Conservation (phyloP, 2,113 vertebrate species). For the Neopipo cinnamomea region DNA sequence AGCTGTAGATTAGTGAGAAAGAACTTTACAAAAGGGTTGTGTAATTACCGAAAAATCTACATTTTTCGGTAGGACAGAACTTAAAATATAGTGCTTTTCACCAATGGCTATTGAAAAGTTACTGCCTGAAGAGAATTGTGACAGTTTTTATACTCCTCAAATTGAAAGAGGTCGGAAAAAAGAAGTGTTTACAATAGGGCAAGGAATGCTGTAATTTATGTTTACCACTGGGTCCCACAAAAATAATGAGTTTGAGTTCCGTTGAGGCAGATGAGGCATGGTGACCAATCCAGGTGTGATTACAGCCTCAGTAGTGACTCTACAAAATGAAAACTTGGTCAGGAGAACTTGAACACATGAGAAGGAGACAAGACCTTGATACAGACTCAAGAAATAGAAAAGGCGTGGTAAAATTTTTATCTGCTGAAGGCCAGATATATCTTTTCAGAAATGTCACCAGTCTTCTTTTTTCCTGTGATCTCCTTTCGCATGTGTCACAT, state of each 20-base stretch:
- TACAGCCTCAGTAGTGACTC: not conserved
- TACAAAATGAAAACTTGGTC: not conserved
- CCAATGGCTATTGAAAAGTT: slow-evolving; percentile 58
- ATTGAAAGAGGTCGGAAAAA: slow-evolving; percentile 27
- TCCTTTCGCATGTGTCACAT: not conserved
- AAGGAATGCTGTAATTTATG: not conserved
- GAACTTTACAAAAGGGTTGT: slow-evolving; percentile 1
- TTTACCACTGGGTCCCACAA: not conserved
- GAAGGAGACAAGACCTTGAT: not conserved
- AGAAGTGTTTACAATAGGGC: not conserved
- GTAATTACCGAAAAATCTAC: slow-evolving; percentile 22
- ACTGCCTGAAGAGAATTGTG: slow-evolving; percentile 32
- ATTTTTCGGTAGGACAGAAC: slow-evolving; percentile 18
- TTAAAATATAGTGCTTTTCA: slow-evolving; percentile 54
- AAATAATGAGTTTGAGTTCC: not conserved
- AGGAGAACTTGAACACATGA: not conserved
- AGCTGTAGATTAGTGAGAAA: not conserved
- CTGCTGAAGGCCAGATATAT: not conserved
- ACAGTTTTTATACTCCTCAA: slow-evolving; percentile 51
- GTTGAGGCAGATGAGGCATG: not conserved
- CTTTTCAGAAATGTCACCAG: not conserved
- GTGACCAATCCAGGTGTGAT: not conserved
- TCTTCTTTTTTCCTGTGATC: not conserved
- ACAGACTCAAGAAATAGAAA: not conserved
- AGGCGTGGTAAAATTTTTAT: not conserved